phyloP scores from a whole-genome alignment of 2,113 vertebrate species.

The Bettongia penicillata region DNA sequence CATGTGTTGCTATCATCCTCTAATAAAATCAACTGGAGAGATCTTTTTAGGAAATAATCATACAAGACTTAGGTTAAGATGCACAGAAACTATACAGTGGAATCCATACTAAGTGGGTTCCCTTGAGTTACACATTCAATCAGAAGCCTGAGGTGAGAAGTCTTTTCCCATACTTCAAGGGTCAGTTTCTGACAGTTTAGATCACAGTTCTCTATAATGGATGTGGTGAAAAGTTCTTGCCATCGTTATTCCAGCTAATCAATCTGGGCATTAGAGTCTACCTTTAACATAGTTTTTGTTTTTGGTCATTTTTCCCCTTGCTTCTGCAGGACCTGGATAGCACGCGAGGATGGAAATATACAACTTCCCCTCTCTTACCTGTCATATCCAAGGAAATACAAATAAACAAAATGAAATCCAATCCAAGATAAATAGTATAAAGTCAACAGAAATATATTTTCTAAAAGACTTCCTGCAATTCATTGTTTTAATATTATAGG shows the following conservation, averaged over 20 bases:
- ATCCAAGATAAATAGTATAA: not conserved
- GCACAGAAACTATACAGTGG: not conserved
- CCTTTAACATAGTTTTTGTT: not conserved
- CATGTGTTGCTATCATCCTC: not conserved
- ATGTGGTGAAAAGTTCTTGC: not conserved
- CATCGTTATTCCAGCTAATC: not conserved
- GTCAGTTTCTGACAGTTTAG: not conserved
- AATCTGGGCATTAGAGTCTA: not conserved
- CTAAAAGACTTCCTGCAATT: constrained; percentile 2
- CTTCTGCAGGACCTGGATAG: constrained; percentile 9
- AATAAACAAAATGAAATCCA: not conserved
- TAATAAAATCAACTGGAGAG: not conserved
- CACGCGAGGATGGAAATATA: not conserved
- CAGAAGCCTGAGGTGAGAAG: not conserved
- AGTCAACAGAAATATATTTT: not conserved
- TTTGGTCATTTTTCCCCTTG: not conserved
- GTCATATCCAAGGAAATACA: constrained; percentile 13
- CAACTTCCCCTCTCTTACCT: constrained; percentile 11
- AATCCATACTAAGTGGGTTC: too few species aligned
- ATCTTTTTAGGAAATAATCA: constrained; percentile 1
- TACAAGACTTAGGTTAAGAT: not conserved
- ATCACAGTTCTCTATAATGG: not conserved
- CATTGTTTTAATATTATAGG: constrained; percentile 29
- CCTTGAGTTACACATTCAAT: not conserved
- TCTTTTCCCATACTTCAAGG: not conserved